Conservation (phyloP, 2,888 invertebrate species). For the Melolontha melolontha region DNA sequence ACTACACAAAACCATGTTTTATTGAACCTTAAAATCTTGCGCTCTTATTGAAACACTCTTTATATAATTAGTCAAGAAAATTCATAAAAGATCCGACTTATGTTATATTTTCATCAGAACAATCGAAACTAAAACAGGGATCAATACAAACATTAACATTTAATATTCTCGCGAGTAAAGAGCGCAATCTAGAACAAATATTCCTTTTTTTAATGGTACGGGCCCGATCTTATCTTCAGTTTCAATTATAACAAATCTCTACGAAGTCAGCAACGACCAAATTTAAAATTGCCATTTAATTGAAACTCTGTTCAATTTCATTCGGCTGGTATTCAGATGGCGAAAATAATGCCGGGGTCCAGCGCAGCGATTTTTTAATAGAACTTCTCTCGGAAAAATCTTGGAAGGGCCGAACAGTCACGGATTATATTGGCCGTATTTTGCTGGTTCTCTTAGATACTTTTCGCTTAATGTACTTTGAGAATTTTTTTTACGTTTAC, state of each 20-base stretch:
- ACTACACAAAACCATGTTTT: too few species aligned
- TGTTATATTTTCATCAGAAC: too few species aligned
- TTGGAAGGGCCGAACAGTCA: slow-evolving; percentile 13
- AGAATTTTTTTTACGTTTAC: too few species aligned
- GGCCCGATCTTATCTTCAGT: slow-evolving; percentile 54
- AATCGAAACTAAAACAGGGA: too few species aligned
- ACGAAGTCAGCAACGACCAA: slow-evolving; percentile 52
- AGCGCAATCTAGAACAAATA: neutral
- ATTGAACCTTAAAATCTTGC: too few species aligned
- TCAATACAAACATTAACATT: too few species aligned
- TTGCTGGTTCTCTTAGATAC: slow-evolving; percentile 17
- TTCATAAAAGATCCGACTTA: too few species aligned
- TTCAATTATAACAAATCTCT: slow-evolving; percentile 60
- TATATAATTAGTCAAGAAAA: too few species aligned
- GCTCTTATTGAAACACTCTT: too few species aligned
- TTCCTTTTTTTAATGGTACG: neutral
- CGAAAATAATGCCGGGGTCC: slow-evolving; percentile 8
- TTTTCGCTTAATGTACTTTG: slow-evolving; percentile 22
- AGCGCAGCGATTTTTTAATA: slow-evolving; percentile 36
- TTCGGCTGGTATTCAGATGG: slow-evolving; percentile 53
- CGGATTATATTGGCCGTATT: slow-evolving; percentile 37
- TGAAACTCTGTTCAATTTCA: slow-evolving; percentile 59
- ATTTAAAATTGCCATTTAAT: slow-evolving; percentile 60
- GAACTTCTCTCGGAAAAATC: neutral
- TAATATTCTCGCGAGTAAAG: too few species aligned